Conservation (phyloP, 2,888 invertebrate genomes). For the Caenorhabditis doughertyi region DNA sequence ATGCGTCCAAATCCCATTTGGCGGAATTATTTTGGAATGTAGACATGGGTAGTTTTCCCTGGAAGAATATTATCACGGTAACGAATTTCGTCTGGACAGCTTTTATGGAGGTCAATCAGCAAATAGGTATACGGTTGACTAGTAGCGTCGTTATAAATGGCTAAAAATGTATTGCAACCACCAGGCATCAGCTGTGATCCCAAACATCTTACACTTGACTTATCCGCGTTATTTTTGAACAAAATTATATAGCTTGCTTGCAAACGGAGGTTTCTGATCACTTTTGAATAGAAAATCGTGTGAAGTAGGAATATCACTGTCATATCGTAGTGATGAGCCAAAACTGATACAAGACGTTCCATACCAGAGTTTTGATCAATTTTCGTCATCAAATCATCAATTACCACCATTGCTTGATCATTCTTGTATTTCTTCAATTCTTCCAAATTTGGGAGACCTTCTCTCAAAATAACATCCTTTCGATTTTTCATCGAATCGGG, state of each 20-base stretch:
- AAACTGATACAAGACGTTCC: conserved; percentile 22
- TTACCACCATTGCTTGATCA: conserved; percentile 16
- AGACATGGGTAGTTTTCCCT: conserved; percentile 14
- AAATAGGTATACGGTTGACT: not conserved
- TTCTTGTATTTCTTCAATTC: conserved; percentile 33
- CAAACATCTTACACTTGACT: conserved; percentile 25
- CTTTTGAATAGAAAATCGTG: conserved; percentile 30
- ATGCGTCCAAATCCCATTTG: not conserved
- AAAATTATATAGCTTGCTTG: conserved; percentile 31
- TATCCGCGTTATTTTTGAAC: conserved; percentile 29
- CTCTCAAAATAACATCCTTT: conserved; percentile 11
- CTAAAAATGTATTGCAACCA: conserved; percentile 13
- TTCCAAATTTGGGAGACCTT: conserved; percentile 21
- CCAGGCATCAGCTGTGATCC: conserved; percentile 18
- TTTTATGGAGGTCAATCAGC: conserved; percentile 13
- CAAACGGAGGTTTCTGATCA: conserved; percentile 13
- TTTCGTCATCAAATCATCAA: conserved; percentile 32
- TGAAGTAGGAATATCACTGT: conserved; percentile 15
- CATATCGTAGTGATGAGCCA: conserved; percentile 34
- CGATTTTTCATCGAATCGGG: conserved; percentile 19
- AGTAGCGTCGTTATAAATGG: conserved; percentile 22
- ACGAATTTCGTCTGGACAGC: conserved; percentile 31
- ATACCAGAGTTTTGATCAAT: conserved; percentile 20
- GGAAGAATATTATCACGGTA: conserved; percentile 17
- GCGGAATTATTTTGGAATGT: not conserved